These are phyloP conservation scores for Oxytorus armatus DNA, from an alignment of 2,888 invertebrate genomes.

Conservation along the genomic window DNA sequence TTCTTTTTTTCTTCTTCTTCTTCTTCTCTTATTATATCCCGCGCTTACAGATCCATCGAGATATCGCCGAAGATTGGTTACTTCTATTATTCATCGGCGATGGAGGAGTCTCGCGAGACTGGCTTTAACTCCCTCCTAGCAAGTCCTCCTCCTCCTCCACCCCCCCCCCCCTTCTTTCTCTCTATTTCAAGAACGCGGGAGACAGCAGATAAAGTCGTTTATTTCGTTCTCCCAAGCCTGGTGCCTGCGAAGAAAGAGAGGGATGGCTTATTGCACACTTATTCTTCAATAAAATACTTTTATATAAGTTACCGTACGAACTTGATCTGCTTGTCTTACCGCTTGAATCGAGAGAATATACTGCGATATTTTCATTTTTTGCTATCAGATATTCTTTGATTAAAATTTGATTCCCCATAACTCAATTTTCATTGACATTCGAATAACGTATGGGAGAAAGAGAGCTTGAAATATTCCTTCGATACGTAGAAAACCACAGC, in stretches of 20 bases:
- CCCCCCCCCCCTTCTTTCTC: no score
- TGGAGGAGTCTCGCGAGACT: conserved; percentile 23
- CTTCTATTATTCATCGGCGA: conserved; percentile 57
- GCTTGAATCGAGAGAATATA: conserved; percentile 15
- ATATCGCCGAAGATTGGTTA: conserved; percentile 63
- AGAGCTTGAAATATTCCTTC: not conserved
- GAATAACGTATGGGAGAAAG: not conserved
- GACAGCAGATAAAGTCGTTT: not conserved
- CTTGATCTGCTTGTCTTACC: conserved; percentile 11
- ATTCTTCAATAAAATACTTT: conserved; percentile 34
- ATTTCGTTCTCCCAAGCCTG: not conserved
- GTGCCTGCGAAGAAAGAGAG: not conserved
- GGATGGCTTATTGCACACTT: conserved; percentile 13
- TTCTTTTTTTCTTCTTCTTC: not conserved
- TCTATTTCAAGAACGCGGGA: conserved; percentile 11
- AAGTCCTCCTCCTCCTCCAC: no score
- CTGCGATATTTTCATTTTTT: conserved; percentile 21
- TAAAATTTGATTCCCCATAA: conserved; percentile 7
- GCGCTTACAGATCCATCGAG: conserved; percentile 38
- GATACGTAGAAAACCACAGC: not conserved
- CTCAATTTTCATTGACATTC: not conserved
- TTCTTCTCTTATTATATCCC: conserved; percentile 40
- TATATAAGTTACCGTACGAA: not conserved
- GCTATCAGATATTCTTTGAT: conserved; percentile 23
- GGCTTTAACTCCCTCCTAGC: conserved; percentile 33